Evolutionary conservation across 2,888 invertebrate genomes (phyloP), one percentile per base, ranked within the genome.

Genomic region (Mylabris sibirica): DNA sequence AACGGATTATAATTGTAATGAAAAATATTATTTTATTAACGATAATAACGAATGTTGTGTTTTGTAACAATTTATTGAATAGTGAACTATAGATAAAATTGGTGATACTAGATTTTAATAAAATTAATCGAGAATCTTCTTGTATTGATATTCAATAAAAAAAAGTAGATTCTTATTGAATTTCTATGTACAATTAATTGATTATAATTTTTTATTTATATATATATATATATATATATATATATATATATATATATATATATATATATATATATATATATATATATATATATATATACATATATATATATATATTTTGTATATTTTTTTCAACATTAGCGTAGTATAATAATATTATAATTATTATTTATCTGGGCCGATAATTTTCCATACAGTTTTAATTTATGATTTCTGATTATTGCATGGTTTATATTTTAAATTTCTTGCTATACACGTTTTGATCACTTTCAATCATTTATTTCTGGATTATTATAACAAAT

Each of bases 21-120:
- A 24, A 24, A 49, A 49, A 20, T 49, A 49, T 17, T 20, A n/a
- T 49, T 49, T 20, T 49, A 20, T 49, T 49, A 49, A 20, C 49
- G 17, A 49, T 49, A 8, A 49, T 49, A 8, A 49, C 20, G 20
- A 49, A 11, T 49, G 34, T 60, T 12, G 38, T 38, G 3, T 34
- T 60, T 35, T 14, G 34, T 30, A 11, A 34, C 20, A 34, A 60
- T 60, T 60, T n/a, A 17, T 60, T 35, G 11, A 60, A 60, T 34
- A 20, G 38, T 20, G 34, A 60, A 14, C 20, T 6, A 34, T 60
- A 34, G 30, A 12, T 60, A 5, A 60, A 34, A 12, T 5, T 60
- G 4, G 30, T 35, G 4, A 17, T 8, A n/a, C n/a, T n/a, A 2
- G 30, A 60, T 30, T 30, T 60, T 3, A 34, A 30, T 14, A 9